Conservation (phyloP, 2,797 vertebrate species). For the Semotilus atromaculatus region DNA sequence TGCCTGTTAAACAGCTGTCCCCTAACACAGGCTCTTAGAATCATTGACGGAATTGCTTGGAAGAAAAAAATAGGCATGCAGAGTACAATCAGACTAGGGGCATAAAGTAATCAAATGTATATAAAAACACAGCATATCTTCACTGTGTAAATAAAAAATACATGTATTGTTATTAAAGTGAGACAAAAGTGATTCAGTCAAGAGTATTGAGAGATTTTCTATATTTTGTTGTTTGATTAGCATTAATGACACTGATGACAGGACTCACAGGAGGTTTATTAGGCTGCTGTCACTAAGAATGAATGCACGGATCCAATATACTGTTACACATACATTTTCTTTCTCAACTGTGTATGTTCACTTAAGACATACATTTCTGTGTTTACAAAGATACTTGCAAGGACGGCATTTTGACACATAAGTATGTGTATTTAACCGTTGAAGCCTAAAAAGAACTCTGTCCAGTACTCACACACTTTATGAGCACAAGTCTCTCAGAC, state of each 20-base stretch:
- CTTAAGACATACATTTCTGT: background rate
- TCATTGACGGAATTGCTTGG: background rate
- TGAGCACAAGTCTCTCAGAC: background rate
- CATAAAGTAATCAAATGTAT: too few relatives aligned
- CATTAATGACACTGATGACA: too few relatives aligned
- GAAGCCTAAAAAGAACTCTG: background rate
- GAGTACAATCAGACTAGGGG: background rate
- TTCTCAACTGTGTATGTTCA: background rate
- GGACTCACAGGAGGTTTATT: too few relatives aligned
- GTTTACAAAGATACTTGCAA: background rate
- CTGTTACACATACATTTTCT: too few relatives aligned
- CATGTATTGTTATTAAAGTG: too few relatives aligned
- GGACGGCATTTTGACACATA: background rate
- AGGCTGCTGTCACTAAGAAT: too few relatives aligned
- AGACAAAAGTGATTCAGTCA: too few relatives aligned
- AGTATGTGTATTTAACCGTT: background rate
- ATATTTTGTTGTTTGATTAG: too few relatives aligned
- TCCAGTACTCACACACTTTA: background rate
- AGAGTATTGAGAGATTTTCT: too few relatives aligned
- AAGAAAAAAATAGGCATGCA: constrained; percentile 12
- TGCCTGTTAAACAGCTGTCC: constrained; percentile 42
- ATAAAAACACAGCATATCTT: too few relatives aligned
- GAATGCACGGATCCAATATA: too few relatives aligned
- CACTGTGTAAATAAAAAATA: too few relatives aligned
- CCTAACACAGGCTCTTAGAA: constrained; percentile 12